A percentile compares a stretch with the other conserved stretches of the same genome.
These are phyloP conservation scores for Grapholita molesta DNA, from an alignment of 1,140 invertebrate species.

Conservation along the genomic window DNA sequence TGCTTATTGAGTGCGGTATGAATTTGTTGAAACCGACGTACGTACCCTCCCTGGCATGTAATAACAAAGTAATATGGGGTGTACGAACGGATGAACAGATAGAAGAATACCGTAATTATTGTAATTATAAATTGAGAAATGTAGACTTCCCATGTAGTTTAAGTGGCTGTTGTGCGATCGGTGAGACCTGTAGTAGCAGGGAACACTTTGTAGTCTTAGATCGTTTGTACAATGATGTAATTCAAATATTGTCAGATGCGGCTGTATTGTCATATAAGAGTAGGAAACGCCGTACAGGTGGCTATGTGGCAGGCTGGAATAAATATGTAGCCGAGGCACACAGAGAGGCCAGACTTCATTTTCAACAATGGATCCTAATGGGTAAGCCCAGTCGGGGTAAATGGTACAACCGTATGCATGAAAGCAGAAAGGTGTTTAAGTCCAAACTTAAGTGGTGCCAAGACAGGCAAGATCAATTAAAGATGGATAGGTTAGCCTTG, in stretches of 20 bases:
- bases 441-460: no score
- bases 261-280: background rate
- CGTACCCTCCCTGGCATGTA: background rate
- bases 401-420: no score
- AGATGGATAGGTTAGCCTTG: no score
- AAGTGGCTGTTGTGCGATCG: background rate
- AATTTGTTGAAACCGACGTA: background rate
- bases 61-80: background rate
- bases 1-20: background rate
- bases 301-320: background rate
- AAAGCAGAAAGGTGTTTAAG: no score
- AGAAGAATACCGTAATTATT: background rate
- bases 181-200: background rate
- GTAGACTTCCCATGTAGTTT: background rate
- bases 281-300: background rate
- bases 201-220: background rate
- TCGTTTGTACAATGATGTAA: background rate
- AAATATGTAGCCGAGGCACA: background rate
- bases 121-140: background rate
- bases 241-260: background rate
- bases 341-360: background rate
- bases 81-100: background rate
- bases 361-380: background rate
- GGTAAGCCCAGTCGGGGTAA: background rate
- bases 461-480: no score